Evolutionary conservation across 2,797 vertebrate genomes (phyloP).

Genomic region (Gephyroberyx darwinii): DNA sequence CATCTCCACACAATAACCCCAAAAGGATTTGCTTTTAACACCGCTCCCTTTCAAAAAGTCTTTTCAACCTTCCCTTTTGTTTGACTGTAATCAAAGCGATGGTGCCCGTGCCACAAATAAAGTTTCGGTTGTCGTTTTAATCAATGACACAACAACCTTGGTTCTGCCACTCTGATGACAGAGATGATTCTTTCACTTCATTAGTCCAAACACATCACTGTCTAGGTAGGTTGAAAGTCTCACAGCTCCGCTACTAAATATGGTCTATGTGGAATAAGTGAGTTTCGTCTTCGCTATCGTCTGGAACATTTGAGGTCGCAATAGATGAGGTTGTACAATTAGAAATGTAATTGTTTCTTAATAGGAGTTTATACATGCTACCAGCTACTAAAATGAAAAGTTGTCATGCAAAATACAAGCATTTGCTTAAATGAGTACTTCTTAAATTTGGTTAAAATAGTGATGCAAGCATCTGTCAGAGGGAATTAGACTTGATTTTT

Average conservation of each 20-base stretch:
- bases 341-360: too few species aligned
- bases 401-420: neutral
- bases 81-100: neutral
- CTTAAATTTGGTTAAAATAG: constrained; percentile 4
- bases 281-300: neutral
- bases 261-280: neutral
- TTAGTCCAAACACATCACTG: neutral
- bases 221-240: neutral
- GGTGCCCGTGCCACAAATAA: neutral
- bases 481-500: constrained; percentile 1
- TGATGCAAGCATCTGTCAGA: constrained; percentile 22
- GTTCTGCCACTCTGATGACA: constrained; percentile 1
- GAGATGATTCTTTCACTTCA: neutral
- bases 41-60: neutral
- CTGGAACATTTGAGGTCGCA: neutral
- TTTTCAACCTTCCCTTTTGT: neutral
- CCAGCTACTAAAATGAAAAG: neutral
- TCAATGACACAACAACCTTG: constrained; percentile 11
- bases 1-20: neutral
- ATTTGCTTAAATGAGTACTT: neutral
- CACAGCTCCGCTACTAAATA: constrained; percentile 2
- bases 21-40: neutral
- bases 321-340: neutral
- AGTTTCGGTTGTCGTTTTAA: constrained; percentile 7
- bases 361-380: too few species aligned